Base-by-base conservation (phyloP, 2,113 vertebrate species). In the Butorides virescens region DNA sequence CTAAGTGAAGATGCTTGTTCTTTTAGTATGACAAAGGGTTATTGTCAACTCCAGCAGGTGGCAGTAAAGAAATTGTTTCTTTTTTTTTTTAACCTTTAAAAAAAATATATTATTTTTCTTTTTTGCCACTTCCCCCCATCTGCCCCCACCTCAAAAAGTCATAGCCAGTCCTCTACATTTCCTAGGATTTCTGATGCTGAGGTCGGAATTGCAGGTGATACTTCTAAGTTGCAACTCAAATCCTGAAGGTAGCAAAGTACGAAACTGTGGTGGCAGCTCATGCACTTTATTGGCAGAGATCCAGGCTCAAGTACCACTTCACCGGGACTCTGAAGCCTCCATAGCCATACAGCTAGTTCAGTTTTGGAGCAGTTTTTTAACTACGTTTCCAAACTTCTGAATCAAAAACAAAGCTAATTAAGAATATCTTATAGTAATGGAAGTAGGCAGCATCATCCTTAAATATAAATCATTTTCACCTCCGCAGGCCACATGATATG, bases 401-500 rank as follows among this genome's bases (percentile, higher is more conserved):
- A 96, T 96, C 97, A 85, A 97, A 96, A 88, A 87, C 94, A n/a
- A 19, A 91, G 75, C 97, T 98, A 98, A 98, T 98, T 98, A 98
- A 95, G 96, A 96, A 94, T 92, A 93, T 96, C 94, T 95, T 95
- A 68, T 76, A 97, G 93, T 97, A 97, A 98, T 97, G 95, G 97
- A 95, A 97, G 93, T 63, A 92, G 97, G 91, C 97, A 97, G 97
- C 97, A 95, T 82, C 96, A 97, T 97, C 95, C 97, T 98, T 97
- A 98, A 97, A 95, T 97, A 98, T 98, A 98, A 98, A 98, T 98
- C 92, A 98, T 98, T 97, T 97, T 97, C 98, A 98, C 97, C 97
- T 98, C 98, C 13, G 3, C 63, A 88, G 97, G 97, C 97, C 97
- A 88, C 93, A 88, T 97, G 97, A 97, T 98, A 90, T 59, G 97